A percentile compares a stretch with the other conserved stretches of the same genome.
These are phyloP conservation scores for Hephaestus fuliginosus DNA, from an alignment of 2,797 vertebrate genomes.

Conservation along the genomic window DNA sequence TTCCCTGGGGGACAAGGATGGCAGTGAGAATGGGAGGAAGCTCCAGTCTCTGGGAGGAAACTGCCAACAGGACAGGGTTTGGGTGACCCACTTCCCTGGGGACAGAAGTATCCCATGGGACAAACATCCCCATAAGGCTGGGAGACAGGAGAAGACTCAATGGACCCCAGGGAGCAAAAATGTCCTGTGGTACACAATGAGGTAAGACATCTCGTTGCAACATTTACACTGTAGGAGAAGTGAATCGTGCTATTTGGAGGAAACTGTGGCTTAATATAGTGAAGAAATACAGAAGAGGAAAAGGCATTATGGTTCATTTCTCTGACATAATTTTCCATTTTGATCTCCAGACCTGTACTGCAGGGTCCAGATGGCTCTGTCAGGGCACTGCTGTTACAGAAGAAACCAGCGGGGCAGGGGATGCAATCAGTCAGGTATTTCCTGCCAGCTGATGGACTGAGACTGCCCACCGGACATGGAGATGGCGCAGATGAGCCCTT, in stretches of 20 bases:
- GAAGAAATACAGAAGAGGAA: conserved; percentile 4
- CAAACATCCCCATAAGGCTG: conserved; percentile 90
- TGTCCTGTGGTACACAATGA: conserved; percentile 77
- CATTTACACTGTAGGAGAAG: conserved; percentile 14
- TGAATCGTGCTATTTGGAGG: background rate
- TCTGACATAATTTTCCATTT: conserved; percentile 21
- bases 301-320: conserved; percentile 32
- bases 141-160: conserved; percentile 80
- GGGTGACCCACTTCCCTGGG: conserved; percentile 85
- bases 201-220: conserved; percentile 37
- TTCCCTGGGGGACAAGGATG: conserved; percentile 87
- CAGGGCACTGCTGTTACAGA: conserved; percentile 85
- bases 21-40: conserved; percentile 85
- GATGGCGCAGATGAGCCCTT: conserved; percentile 74
- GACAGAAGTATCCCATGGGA: conserved; percentile 91
- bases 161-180: conserved; percentile 83
- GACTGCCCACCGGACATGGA: conserved; percentile 79
- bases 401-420: conserved; percentile 86
- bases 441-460: conserved; percentile 72
- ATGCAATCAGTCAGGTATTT: conserved; percentile 75
- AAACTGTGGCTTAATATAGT: background rate
- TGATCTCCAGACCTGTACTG: conserved; percentile 83
- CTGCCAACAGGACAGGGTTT: conserved; percentile 89
- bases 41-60: conserved; percentile 84
- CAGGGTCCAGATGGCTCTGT: conserved; percentile 89